A percentile compares a stretch with the other conserved stretches of the same genome.
Evolutionary conservation across 2,113 vertebrate species (phyloP).

Genomic region (Triplophysa rosa): DNA sequence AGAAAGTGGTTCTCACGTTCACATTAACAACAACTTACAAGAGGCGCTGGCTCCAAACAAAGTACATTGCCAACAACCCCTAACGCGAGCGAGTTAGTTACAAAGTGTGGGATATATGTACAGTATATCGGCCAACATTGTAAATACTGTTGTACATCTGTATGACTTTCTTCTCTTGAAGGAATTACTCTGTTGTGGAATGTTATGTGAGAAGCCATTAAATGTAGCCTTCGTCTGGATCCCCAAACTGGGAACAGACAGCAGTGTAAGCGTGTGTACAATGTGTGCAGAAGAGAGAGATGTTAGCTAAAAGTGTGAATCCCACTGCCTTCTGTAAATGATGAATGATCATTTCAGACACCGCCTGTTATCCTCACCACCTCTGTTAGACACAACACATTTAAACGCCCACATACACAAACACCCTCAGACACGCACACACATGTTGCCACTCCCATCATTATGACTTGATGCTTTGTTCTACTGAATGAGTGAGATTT

Average conservation of each 20-base stretch:
- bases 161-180: neutral
- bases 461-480: too few species aligned
- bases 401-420: conserved; percentile 53
- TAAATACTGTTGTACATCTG: neutral
- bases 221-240: conserved; percentile 49
- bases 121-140: conserved; percentile 10
- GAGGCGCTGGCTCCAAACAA: conserved; percentile 23
- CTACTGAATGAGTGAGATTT: too few species aligned
- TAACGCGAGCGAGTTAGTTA: neutral
- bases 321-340: conserved; percentile 55
- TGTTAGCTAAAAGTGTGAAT: conserved; percentile 37
- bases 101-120: conserved; percentile 15
- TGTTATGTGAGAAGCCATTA: conserved; percentile 60
- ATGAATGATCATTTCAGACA: conserved; percentile 50
- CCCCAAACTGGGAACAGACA: conserved; percentile 55
- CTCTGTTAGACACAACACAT: conserved; percentile 50
- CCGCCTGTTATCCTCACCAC: conserved; percentile 63
- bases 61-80: conserved; percentile 1
- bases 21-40: conserved; percentile 14
- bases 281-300: conserved; percentile 35
- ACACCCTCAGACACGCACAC: conserved; percentile 27
- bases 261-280: conserved; percentile 44
- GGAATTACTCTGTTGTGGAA: conserved; percentile 53
- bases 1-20: conserved; percentile 14
- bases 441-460: too few species aligned